Evolutionary conservation across 2,888 invertebrate genomes (phyloP).

Genomic region (Toxonevra muliebris): DNA sequence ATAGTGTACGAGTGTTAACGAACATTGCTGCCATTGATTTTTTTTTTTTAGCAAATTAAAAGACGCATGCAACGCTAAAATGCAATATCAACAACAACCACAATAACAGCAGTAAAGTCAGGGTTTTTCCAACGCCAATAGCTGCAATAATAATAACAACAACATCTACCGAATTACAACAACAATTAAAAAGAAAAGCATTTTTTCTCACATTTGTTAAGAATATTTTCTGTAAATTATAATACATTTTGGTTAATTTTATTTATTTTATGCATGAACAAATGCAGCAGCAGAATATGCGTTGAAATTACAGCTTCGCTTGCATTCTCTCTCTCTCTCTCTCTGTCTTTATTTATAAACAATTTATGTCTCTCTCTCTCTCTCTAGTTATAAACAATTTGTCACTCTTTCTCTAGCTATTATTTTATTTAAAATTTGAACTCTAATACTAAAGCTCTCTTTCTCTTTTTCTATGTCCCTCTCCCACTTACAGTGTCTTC

Average conservation of each 20-base stretch:
- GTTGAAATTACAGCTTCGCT: background rate
- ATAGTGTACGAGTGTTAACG: slow-evolving; percentile 14
- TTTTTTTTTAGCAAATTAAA: slow-evolving; percentile 43
- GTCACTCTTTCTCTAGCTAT: slow-evolving; percentile 2
- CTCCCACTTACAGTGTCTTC: slow-evolving; percentile 68
- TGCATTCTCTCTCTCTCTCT: background rate
- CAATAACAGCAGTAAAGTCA: slow-evolving; percentile 48
- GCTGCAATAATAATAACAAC: slow-evolving; percentile 8
- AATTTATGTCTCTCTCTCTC: background rate
- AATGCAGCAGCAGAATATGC: slow-evolving; percentile 29
- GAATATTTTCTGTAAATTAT: slow-evolving; percentile 8
- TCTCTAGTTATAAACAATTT: slow-evolving; percentile 9
- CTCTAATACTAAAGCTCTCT: background rate
- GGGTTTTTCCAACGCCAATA: slow-evolving; percentile 41
- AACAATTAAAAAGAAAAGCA: slow-evolving; percentile 8
- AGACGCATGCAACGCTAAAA: slow-evolving; percentile 33
- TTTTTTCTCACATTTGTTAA: slow-evolving; percentile 34
- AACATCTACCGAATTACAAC: slow-evolving; percentile 2
- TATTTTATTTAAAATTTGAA: background rate
- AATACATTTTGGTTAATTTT: background rate
- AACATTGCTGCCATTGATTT: slow-evolving; percentile 45
- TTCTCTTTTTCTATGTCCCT: slow-evolving; percentile 11
- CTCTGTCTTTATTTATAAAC: background rate
- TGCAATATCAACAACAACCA: slow-evolving; percentile 21
- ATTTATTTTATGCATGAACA: slow-evolving; percentile 51